Percentiles rank a stretch among this genome's conserved stretches.
phyloP scores from a whole-genome alignment of 2,888 invertebrate species.

The Nephrotoma guestfalica region DNA sequence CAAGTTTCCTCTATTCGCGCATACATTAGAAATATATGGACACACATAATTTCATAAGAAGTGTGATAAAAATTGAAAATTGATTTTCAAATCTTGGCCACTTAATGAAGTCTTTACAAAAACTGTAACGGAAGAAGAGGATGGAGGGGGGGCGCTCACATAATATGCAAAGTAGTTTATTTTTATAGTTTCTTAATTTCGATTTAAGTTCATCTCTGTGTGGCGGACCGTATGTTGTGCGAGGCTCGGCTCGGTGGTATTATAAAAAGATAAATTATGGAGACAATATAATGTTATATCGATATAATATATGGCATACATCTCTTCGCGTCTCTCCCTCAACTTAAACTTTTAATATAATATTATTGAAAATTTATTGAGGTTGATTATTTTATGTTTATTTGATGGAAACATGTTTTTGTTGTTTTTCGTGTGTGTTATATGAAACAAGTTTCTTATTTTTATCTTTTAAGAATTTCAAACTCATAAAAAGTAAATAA shows the following conservation, averaged over 20 bases:
- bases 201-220: not conserved
- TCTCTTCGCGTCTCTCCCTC: not conserved
- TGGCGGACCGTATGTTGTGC: not conserved
- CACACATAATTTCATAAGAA: not conserved
- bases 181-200: not conserved
- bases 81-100: not conserved
- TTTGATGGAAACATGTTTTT: conserved; percentile 4
- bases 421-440: not conserved
- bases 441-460: not conserved
- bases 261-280: not conserved
- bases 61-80: not conserved
- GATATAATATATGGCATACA: not conserved
- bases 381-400: conserved; percentile 3
- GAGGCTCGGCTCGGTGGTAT: not conserved
- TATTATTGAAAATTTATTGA: conserved; percentile 3
- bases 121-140: not conserved
- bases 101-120: not conserved
- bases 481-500: not conserved
- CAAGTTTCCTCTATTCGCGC: not conserved
- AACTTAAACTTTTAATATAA: not conserved
- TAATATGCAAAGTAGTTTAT: not conserved
- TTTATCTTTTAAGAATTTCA: not conserved
- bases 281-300: not conserved
- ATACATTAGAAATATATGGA: not conserved
- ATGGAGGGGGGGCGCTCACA: not conserved